Base-by-base conservation (phyloP, 1,140 invertebrate genomes). In the Magallana gigas region DNA sequence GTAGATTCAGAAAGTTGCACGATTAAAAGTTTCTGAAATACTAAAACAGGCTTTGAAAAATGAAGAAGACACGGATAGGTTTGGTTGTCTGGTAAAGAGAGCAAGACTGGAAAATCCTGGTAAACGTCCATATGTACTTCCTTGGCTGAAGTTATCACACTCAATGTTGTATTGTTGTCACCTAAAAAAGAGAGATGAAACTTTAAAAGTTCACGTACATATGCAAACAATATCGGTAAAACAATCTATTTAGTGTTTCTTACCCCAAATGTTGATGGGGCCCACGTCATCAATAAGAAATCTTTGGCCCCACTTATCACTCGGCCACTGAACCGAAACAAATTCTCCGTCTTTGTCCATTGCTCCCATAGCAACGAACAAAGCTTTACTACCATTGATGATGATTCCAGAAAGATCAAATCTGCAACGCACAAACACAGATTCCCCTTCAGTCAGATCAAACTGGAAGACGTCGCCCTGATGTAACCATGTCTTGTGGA, bases 351-450 rank as follows among this genome's bases (percentile, higher is more conserved):
- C 68, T 36, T 76, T 76, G 68, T 76, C 23, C 12, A 76, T 76
- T 8, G 68, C 36, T 11, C 68, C 68, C 68, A 76, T 76, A 76
- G 68, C 68, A 29, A 76, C 68, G 29, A 76, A 76, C 23, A 76
- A 5, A 76, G 68, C 23, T 76, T 76, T 48, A 11, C 68, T 76
- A 12, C 68, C 68, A 36, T 76, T 76, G 7, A 76, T 76, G 11
- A 1, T 36, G 23, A 76, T 76, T 29, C 23, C 23, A 29, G 68
- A 76, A 7, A 76, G 23, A 9, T 76, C 68, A 76, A 11, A 76
- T 18, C 36, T 29, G 14, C 68, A 76, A 12, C 68, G 68, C 12
- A 76, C 23, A 23, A 29, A 76, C 9, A 76, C 8, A 76, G 68
- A 76, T 36, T 76, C 68, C 12, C 23, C 68, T 29, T 76, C 23